A percentile compares a stretch with the other conserved stretches of the same genome.
phyloP scores from a whole-genome alignment of 30 jellyfish, hydroid and myxozoan species.

The Aurelia sp. region DNA sequence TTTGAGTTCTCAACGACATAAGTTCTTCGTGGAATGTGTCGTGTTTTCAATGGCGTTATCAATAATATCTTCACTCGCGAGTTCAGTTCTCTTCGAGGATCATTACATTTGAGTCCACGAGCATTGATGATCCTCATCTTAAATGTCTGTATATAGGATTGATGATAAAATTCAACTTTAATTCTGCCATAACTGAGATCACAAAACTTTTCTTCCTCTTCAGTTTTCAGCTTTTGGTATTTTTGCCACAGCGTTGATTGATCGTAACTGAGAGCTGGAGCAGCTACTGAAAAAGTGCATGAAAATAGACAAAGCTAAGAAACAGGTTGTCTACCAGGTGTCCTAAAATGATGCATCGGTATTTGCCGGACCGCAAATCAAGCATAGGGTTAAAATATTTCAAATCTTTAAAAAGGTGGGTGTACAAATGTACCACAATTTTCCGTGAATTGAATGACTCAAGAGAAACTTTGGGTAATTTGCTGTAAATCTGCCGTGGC shows the following conservation, averaged over 20 bases:
- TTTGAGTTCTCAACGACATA: slow-evolving; percentile 36
- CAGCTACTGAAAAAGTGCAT: slow-evolving; percentile 1
- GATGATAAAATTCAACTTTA: slow-evolving; percentile 58
- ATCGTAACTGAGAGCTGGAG: slow-evolving; percentile 47
- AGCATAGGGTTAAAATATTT: too few relatives aligned
- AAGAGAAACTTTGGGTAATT: too few relatives aligned
- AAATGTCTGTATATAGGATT: slow-evolving; percentile 49
- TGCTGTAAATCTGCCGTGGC: too few relatives aligned
- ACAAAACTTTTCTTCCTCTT: slow-evolving; percentile 13
- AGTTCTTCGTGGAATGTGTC: slow-evolving; percentile 48
- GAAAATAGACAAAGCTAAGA: background rate
- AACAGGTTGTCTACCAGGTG: too few relatives aligned
- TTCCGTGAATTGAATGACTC: too few relatives aligned
- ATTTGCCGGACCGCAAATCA: too few relatives aligned
- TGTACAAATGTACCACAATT: too few relatives aligned
- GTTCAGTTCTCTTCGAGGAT: slow-evolving; percentile 46
- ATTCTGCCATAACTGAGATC: slow-evolving; percentile 31
- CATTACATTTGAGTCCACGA: slow-evolving; percentile 39
- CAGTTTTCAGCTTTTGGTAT: slow-evolving; percentile 13
- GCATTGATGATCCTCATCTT: slow-evolving; percentile 45
- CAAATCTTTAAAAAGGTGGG: too few relatives aligned
- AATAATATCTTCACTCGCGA: slow-evolving; percentile 49
- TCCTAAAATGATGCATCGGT: too few relatives aligned
- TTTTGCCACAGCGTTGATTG: slow-evolving; percentile 57
- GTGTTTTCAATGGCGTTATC: slow-evolving; percentile 64